These are phyloP conservation scores for Athene cunicularia DNA, from an alignment of 2,113 vertebrate genomes.

Conservation along the genomic window DNA sequence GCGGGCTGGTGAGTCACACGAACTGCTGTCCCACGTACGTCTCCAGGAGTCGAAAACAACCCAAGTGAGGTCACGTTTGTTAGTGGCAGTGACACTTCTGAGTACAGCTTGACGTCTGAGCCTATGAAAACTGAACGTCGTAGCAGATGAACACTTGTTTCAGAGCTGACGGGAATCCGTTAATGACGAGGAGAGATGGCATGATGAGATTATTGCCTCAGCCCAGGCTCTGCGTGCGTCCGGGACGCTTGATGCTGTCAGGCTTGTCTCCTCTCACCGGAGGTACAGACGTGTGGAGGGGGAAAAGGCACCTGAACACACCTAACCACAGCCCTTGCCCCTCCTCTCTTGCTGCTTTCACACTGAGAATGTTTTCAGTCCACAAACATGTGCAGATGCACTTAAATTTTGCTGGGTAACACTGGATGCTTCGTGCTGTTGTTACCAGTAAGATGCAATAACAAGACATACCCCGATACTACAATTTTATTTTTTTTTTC, in stretches of 20 bases:
- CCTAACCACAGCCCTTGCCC: background rate
- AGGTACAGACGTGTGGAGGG: rapidly evolving
- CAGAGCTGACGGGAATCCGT: background rate
- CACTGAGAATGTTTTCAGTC: rapidly evolving
- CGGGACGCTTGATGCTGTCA: background rate
- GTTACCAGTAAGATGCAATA: background rate
- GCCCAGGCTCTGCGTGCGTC: rapidly evolving
- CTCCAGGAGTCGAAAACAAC: background rate
- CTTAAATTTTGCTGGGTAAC: background rate
- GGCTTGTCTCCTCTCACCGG: background rate
- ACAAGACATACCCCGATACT: background rate
- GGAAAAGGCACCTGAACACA: background rate
- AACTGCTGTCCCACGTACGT: background rate
- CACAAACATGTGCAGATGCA: background rate
- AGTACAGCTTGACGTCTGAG: background rate
- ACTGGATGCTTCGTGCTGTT: rapidly evolving
- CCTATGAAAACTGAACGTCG: rapidly evolving
- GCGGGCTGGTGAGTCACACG: background rate
- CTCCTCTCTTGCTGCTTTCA: background rate
- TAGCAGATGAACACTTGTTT: background rate
- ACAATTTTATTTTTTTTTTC: rapidly evolving
- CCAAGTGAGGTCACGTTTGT: background rate
- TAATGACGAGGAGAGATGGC: background rate
- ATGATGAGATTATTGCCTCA: background rate
- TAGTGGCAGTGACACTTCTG: background rate